Evolutionary conservation across 2,797 vertebrate species (phyloP).

Genomic region (Aulostomus chinensis): DNA sequence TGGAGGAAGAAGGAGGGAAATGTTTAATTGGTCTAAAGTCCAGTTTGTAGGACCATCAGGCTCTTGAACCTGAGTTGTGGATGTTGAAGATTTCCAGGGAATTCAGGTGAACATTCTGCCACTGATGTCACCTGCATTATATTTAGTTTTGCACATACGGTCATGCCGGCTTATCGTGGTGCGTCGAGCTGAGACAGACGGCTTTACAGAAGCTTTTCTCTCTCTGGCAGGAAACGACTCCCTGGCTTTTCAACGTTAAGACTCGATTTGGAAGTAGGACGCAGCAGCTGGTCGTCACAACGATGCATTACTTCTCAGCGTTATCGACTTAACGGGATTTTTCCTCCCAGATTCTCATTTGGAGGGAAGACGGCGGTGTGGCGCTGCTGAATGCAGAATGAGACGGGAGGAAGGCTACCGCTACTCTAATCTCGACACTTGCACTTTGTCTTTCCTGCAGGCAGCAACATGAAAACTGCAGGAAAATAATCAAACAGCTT

Average conservation of each 20-base stretch:
- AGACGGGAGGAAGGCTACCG: conserved; percentile 10
- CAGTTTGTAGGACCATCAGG: not conserved
- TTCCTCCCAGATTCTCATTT: conserved; percentile 51
- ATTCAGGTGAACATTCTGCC: not conserved
- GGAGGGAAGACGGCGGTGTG: conserved; percentile 38
- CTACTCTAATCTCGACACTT: not conserved
- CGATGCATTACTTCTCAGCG: conserved; percentile 40
- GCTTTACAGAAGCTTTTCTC: conserved; percentile 42
- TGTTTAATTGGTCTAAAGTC: too few species aligned
- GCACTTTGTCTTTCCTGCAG: not conserved
- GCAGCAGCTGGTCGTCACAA: conserved; percentile 54
- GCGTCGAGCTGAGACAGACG: conserved; percentile 1
- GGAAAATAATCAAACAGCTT: not conserved
- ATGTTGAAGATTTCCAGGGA: not conserved
- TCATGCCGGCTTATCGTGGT: conserved; percentile 6
- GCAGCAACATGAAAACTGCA: not conserved
- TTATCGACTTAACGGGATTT: conserved; percentile 60
- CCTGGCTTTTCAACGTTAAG: conserved; percentile 41
- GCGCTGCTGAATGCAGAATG: conserved; percentile 48
- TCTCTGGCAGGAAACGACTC: conserved; percentile 31
- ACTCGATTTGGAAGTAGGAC: conserved; percentile 46
- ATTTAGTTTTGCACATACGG: conserved; percentile 16
- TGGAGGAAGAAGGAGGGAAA: too few species aligned
- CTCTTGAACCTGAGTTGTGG: not conserved
- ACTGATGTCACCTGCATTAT: conserved; percentile 4